These are phyloP conservation scores for Tragelaphus eurycerus DNA, from an alignment of 2,797 vertebrate species.

Conservation along the genomic window DNA sequence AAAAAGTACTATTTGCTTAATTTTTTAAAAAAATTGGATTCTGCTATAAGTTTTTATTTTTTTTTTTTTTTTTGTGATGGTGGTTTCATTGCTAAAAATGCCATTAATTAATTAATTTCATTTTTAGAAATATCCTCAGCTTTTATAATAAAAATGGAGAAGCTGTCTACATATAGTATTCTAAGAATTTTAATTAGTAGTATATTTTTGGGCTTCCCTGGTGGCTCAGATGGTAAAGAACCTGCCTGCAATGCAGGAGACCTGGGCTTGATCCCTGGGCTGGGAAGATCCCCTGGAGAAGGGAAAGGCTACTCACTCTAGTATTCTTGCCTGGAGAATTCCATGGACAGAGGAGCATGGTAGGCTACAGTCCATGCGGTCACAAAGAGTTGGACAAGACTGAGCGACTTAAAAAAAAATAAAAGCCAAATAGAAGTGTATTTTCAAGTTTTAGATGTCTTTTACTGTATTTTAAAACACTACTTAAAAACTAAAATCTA, in stretches of 20 bases:
- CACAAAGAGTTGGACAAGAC: neutral
- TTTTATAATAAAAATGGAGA: neutral
- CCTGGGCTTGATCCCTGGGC: too few species aligned
- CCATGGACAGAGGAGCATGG: too few species aligned
- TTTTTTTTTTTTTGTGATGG: neutral
- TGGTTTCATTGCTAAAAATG: neutral
- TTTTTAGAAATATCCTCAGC: neutral
- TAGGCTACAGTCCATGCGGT: neutral
- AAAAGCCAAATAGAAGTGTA: neutral
- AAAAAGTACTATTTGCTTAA: neutral
- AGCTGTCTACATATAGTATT: neutral
- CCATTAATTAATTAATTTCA: neutral
- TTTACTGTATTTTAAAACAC: neutral
- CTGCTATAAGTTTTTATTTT: neutral
- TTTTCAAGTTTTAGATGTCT: neutral
- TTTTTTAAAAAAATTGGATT: neutral
- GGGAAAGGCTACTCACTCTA: too few species aligned
- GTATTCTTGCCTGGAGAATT: too few species aligned
- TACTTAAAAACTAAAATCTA: neutral
- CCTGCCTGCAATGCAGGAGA: too few species aligned
- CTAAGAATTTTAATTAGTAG: neutral
- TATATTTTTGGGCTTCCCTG: neutral
- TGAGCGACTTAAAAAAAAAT: neutral
- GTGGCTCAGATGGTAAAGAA: too few species aligned
- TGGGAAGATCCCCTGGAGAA: too few species aligned